Evolutionary conservation across 2,113 vertebrate species (phyloP).

Genomic region (Corythaeola cristata): DNA sequence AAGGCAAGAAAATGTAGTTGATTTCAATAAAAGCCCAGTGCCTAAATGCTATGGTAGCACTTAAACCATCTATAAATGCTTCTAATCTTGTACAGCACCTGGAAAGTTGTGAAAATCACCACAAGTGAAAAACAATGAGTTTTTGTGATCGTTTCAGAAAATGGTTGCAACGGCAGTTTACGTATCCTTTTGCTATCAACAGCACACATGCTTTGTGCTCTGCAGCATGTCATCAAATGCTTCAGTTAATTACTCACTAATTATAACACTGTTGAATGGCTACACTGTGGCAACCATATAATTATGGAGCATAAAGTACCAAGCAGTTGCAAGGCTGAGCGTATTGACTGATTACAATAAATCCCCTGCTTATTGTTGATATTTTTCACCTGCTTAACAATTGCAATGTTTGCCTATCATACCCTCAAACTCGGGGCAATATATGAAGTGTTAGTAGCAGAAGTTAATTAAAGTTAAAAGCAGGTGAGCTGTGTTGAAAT

Average conservation of each 20-base stretch:
- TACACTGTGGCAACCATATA: conserved; percentile 71
- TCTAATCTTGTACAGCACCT: neutral
- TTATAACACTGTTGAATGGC: conserved; percentile 78
- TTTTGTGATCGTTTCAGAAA: conserved; percentile 11
- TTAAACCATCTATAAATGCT: neutral
- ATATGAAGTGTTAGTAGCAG: neutral
- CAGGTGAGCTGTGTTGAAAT: neutral
- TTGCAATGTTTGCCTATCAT: conserved; percentile 49
- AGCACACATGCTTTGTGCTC: conserved; percentile 57
- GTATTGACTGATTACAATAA: conserved; percentile 75
- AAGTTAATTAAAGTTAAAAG: conserved; percentile 13
- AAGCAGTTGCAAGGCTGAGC: conserved; percentile 67
- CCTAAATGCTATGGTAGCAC: neutral
- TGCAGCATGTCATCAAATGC: conserved; percentile 67
- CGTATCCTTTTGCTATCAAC: conserved; percentile 56
- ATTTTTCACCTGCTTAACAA: conserved; percentile 72
- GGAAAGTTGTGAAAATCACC: neutral
- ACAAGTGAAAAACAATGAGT: neutral
- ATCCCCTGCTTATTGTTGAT: conserved; percentile 66
- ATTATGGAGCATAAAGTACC: conserved; percentile 72
- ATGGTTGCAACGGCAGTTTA: conserved; percentile 35
- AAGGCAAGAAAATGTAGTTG: neutral
- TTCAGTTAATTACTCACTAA: conserved; percentile 79
- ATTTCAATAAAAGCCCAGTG: neutral
- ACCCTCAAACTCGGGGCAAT: neutral